Conservation (phyloP, 2,113 vertebrate genomes). For the Tragelaphus buxtoni region DNA sequence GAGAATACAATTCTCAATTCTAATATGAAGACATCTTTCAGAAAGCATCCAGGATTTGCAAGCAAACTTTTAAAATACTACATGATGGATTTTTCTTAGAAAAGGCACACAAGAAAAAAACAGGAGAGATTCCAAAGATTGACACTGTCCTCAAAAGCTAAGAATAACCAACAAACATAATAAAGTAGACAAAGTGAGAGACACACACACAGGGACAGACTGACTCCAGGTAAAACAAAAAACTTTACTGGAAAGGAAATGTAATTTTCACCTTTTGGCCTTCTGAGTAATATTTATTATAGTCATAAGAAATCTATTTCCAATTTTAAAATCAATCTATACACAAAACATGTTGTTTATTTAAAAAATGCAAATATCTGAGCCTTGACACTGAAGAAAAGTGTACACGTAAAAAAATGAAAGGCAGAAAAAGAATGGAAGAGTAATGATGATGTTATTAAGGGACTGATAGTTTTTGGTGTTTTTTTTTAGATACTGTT, state of each 20-base stretch:
- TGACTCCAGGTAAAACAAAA: neutral
- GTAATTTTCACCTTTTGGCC: neutral
- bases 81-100: neutral
- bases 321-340: neutral
- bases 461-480: neutral
- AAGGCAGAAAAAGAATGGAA: neutral
- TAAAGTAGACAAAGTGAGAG: neutral
- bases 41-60: neutral
- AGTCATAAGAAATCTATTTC: neutral
- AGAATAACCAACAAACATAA: neutral
- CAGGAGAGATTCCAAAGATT: neutral
- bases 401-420: neutral
- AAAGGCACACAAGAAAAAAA: neutral
- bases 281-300: neutral
- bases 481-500: neutral
- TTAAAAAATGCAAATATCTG: neutral
- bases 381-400: neutral
- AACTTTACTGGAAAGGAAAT: neutral
- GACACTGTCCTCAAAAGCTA: neutral
- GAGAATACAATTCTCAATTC: neutral
- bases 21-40: neutral
- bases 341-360: neutral
- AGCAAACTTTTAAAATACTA: neutral
- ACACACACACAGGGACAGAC: neutral
- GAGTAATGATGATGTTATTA: neutral